These are phyloP conservation scores for Thaumatotibia leucotreta DNA, from an alignment of 1,140 invertebrate genomes.

Conservation along the genomic window DNA sequence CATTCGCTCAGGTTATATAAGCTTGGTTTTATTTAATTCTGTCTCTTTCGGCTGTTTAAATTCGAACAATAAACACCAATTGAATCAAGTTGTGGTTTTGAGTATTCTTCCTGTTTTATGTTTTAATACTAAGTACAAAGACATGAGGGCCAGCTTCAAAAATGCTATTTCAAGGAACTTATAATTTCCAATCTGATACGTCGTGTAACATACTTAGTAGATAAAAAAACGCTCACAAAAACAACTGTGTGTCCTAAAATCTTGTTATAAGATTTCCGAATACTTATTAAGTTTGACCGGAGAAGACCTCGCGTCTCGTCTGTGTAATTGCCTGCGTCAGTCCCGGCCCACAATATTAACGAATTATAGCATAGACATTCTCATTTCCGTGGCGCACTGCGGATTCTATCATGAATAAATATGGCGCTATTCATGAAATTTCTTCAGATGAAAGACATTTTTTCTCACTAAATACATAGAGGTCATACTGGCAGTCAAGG, in stretches of 20 bases:
- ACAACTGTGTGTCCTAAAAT: not conserved
- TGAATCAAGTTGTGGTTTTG: too few species aligned
- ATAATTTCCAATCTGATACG: too few species aligned
- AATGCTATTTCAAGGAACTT: too few species aligned
- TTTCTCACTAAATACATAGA: not conserved
- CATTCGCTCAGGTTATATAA: too few species aligned
- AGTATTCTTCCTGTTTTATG: too few species aligned
- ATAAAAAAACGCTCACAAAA: too few species aligned
- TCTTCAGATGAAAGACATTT: slow-evolving; percentile 14
- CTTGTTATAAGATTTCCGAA: not conserved
- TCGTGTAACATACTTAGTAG: too few species aligned
- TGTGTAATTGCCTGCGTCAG: not conserved
- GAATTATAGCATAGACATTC: slow-evolving; percentile 21
- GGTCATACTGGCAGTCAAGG: not conserved
- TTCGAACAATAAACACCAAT: too few species aligned
- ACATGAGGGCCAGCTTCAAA: too few species aligned
- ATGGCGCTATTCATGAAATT: slow-evolving; percentile 27
- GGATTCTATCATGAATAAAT: slow-evolving; percentile 28
- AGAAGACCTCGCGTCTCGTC: not conserved
- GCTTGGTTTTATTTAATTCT: too few species aligned
- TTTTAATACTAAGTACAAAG: too few species aligned
- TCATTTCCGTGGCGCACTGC: slow-evolving; percentile 23
- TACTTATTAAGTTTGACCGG: not conserved
- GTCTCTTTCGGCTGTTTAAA: too few species aligned
- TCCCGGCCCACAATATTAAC: not conserved